These are phyloP conservation scores for Zosterops japonicus DNA, from an alignment of 2,113 vertebrate species.

Conservation along the genomic window DNA sequence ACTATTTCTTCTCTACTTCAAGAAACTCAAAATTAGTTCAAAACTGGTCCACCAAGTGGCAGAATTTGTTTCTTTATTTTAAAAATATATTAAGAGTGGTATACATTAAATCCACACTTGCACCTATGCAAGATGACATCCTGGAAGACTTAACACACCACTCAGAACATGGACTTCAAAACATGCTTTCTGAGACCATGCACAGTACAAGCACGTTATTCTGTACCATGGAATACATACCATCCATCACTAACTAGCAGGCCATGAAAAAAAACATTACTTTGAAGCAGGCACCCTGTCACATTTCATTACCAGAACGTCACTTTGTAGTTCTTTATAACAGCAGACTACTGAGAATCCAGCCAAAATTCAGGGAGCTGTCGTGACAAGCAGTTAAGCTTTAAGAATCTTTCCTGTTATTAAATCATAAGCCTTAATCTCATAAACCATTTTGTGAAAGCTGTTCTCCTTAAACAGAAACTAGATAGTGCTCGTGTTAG, in stretches of 20 bases:
- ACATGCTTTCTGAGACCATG: fast-evolving
- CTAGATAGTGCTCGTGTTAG: background rate
- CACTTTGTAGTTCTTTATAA: background rate
- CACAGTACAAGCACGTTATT: background rate
- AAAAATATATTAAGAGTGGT: background rate
- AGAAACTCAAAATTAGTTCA: background rate
- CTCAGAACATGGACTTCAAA: background rate
- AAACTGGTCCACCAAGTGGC: background rate
- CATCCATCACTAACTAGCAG: fast-evolving
- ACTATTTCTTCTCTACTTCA: background rate
- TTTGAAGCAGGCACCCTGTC: background rate
- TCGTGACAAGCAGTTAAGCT: background rate
- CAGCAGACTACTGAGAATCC: background rate
- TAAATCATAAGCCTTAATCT: background rate
- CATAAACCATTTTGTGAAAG: background rate
- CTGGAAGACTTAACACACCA: background rate
- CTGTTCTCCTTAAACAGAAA: background rate
- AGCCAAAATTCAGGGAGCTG: background rate
- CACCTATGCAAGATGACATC: background rate
- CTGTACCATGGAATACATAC: background rate
- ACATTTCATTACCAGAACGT: background rate
- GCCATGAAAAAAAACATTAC: background rate
- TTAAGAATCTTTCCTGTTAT: background rate
- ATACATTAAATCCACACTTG: background rate
- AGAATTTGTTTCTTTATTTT: background rate